Conservation (phyloP, 2,888 invertebrate genomes). For the Galeopsomyia nigrocyanea region DNA sequence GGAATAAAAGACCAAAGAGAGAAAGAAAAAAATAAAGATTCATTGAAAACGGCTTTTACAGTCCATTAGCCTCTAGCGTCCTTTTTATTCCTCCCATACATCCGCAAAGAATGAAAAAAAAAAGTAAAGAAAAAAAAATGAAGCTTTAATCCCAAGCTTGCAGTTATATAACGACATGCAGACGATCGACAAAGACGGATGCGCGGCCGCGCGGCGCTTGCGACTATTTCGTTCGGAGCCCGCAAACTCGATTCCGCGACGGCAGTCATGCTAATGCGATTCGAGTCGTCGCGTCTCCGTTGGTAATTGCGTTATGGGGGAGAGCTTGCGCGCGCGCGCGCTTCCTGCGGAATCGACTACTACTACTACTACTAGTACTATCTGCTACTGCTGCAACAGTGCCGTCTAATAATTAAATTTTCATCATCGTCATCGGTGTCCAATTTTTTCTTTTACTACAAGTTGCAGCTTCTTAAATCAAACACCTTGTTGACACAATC, state of each 20-base stretch:
- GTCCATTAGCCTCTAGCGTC: slow-evolving; percentile 17
- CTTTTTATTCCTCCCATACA: slow-evolving; percentile 28
- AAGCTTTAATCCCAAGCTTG: slow-evolving; percentile 36
- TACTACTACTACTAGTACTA: slow-evolving; percentile 14
- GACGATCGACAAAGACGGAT: slow-evolving; percentile 44
- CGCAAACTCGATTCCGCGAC: slow-evolving; percentile 60
- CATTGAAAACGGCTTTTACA: slow-evolving; percentile 17
- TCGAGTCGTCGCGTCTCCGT: slow-evolving; percentile 52
- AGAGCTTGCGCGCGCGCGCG: slow-evolving; percentile 49
- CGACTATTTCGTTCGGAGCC: slow-evolving; percentile 56
- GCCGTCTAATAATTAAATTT: slow-evolving; percentile 11
- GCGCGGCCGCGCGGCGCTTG: slow-evolving; percentile 22
- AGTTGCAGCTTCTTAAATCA: too few species aligned
- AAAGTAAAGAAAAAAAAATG: slow-evolving; percentile 3
- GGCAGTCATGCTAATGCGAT: slow-evolving; percentile 56
- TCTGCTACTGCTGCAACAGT: slow-evolving; percentile 19
- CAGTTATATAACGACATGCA: slow-evolving; percentile 36
- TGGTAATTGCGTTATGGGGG: slow-evolving; percentile 61
- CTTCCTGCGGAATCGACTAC: slow-evolving; percentile 50
- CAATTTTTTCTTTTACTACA: neutral
- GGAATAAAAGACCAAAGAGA: too few species aligned
- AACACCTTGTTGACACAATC: neutral
- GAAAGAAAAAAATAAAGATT: too few species aligned
- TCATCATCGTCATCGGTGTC: neutral
- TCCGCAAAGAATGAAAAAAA: neutral